A percentile compares a stretch with the other conserved stretches of the same genome.
Conservation (phyloP, 1,140 invertebrate genomes). For the Drosophila pseudoobscura region DNA sequence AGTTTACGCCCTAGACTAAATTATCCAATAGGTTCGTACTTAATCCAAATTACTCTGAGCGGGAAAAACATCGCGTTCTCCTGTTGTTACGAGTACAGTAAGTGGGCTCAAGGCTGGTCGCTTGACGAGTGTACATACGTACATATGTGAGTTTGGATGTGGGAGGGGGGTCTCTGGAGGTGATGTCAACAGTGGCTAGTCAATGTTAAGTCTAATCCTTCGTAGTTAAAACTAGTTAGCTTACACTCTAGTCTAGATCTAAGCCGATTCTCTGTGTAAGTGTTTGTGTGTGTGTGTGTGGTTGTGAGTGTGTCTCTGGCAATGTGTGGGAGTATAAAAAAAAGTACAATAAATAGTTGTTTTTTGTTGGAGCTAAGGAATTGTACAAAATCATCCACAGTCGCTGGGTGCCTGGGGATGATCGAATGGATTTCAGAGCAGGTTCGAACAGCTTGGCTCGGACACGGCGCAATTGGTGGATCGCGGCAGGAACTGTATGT, state of each 20-base stretch:
- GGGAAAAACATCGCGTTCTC: neutral
- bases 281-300: conserved; percentile 24
- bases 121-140: neutral
- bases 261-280: conserved; percentile 23
- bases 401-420: conserved; percentile 29
- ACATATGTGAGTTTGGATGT: neutral
- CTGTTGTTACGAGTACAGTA: neutral
- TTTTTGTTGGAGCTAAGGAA: conserved; percentile 35
- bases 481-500: conserved; percentile 77
- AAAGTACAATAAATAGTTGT: conserved; percentile 75
- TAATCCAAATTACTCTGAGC: conserved; percentile 22
- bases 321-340: conserved; percentile 49
- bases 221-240: conserved; percentile 31
- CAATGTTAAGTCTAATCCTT: conserved; percentile 33
- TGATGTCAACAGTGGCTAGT: conserved; percentile 49
- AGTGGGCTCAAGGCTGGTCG: neutral
- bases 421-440: conserved; percentile 55
- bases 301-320: conserved; percentile 16
- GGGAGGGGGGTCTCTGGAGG: neutral
- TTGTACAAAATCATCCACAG: conserved; percentile 53
- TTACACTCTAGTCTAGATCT: conserved; percentile 32
- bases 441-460: conserved; percentile 67
- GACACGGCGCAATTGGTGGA: conserved; percentile 71
- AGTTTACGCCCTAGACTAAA: conserved; percentile 26
- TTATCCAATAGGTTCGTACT: conserved; percentile 36